Percentiles rank a stretch among this genome's conserved stretches.
These are phyloP conservation scores for Trichomycterus rosablanca DNA, from an alignment of 2,113 vertebrate genomes.

Conservation along the genomic window DNA sequence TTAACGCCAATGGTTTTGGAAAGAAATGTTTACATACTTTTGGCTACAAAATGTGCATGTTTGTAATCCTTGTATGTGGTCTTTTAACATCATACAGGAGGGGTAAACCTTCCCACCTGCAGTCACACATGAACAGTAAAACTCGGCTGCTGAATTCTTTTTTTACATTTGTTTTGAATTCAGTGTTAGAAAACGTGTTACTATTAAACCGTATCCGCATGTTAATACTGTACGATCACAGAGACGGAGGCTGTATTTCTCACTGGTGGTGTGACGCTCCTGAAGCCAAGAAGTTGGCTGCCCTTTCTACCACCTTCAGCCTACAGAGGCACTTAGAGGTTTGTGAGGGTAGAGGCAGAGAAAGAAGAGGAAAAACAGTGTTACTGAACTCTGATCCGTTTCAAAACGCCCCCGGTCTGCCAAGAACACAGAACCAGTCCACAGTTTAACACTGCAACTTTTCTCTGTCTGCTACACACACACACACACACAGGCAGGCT, in stretches of 20 bases:
- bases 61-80: too few relatives aligned
- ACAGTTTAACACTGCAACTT: conserved; percentile 46
- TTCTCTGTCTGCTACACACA: conserved; percentile 17
- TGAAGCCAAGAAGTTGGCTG: conserved; percentile 37
- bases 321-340: conserved; percentile 23
- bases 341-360: conserved; percentile 19
- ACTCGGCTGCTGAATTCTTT: too few relatives aligned
- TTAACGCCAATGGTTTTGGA: too few relatives aligned
- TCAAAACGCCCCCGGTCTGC: conserved; percentile 48
- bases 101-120: too few relatives aligned
- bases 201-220: not conserved
- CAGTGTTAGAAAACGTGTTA: too few relatives aligned
- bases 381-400: conserved; percentile 48
- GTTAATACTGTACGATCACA: not conserved
- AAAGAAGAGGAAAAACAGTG: conserved; percentile 40
- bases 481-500: conserved; percentile 20
- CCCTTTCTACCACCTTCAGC: conserved; percentile 22
- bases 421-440: conserved; percentile 52
- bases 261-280: not conserved
- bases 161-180: too few relatives aligned
- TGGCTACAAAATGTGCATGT: too few relatives aligned
- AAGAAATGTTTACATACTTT: too few relatives aligned
- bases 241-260: not conserved
- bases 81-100: too few relatives aligned
- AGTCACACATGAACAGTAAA: too few relatives aligned